Evolutionary conservation across 2,888 invertebrate genomes (phyloP).

Genomic region (Catocala fraxini): DNA sequence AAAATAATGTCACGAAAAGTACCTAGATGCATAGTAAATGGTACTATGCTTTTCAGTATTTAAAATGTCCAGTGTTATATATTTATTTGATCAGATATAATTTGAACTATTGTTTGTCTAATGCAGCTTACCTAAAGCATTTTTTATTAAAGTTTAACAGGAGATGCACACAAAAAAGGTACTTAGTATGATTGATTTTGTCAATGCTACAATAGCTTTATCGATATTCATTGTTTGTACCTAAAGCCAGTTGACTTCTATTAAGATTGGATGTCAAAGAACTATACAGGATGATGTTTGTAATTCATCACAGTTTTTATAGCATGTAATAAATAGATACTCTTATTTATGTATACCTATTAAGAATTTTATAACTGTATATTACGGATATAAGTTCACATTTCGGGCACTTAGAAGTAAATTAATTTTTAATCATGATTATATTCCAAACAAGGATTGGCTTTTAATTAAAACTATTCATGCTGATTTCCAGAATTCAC

Average conservation of each 20-base stretch:
- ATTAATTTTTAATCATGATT: background rate
- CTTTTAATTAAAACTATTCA: background rate
- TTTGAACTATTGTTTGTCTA: background rate
- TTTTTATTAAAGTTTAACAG: background rate
- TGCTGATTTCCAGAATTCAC: conserved; percentile 11
- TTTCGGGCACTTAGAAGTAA: conserved; percentile 1
- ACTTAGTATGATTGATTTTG: conserved; percentile 49
- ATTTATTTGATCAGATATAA: background rate
- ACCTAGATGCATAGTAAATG: too few species aligned
- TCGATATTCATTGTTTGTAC: conserved; percentile 57
- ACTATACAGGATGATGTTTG: conserved; percentile 66
- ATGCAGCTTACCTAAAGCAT: background rate
- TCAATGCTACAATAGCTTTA: conserved; percentile 55
- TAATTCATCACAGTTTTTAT: conserved; percentile 82
- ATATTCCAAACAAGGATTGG: background rate
- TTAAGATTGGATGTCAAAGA: conserved; percentile 67
- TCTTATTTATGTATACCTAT: conserved; percentile 47
- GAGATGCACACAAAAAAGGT: background rate
- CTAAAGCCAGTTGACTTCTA: conserved; percentile 56
- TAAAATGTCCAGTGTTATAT: too few species aligned
- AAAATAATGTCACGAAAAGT: too few species aligned
- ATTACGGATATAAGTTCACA: conserved; percentile 27
- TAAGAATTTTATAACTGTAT: conserved; percentile 70
- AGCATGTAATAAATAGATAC: conserved; percentile 61
- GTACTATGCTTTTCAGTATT: too few species aligned